A percentile compares a stretch with the other conserved stretches of the same genome.
phyloP scores from a whole-genome alignment of 2,113 vertebrate genomes.

The Aix galericulata region DNA sequence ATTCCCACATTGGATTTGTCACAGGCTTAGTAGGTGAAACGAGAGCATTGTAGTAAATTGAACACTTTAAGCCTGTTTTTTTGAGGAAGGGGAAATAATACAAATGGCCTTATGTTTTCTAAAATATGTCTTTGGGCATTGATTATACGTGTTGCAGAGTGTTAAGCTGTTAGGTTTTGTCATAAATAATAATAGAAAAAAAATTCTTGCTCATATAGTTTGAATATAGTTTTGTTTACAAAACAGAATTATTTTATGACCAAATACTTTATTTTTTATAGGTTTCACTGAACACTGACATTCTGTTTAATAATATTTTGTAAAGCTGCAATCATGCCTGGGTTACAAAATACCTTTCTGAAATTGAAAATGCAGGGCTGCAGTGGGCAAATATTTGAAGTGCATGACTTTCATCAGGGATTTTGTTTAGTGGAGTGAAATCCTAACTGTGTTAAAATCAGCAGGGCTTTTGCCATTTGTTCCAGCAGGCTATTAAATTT shows the following conservation, averaged over 20 bases:
- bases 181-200: not conserved
- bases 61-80: not conserved
- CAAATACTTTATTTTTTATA: not conserved
- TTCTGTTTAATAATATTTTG: not conserved
- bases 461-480: slow-evolving; percentile 43
- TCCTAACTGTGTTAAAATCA: slow-evolving; percentile 49
- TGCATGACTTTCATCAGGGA: slow-evolving; percentile 7
- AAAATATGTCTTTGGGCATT: not conserved
- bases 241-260: not conserved
- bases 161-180: not conserved
- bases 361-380: slow-evolving; percentile 1
- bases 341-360: slow-evolving; percentile 17
- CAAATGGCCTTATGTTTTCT: not conserved
- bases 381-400: slow-evolving; percentile 5
- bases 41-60: not conserved
- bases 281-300: not conserved
- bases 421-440: slow-evolving; percentile 26
- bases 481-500: slow-evolving; percentile 40
- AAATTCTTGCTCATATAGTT: not conserved
- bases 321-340: not conserved
- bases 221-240: not conserved
- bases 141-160: not conserved
- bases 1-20: not conserved
- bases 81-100: not conserved
- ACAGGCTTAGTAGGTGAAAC: not conserved